phyloP scores from a whole-genome alignment of 2,797 vertebrate species.

The Poecilia gillii region DNA sequence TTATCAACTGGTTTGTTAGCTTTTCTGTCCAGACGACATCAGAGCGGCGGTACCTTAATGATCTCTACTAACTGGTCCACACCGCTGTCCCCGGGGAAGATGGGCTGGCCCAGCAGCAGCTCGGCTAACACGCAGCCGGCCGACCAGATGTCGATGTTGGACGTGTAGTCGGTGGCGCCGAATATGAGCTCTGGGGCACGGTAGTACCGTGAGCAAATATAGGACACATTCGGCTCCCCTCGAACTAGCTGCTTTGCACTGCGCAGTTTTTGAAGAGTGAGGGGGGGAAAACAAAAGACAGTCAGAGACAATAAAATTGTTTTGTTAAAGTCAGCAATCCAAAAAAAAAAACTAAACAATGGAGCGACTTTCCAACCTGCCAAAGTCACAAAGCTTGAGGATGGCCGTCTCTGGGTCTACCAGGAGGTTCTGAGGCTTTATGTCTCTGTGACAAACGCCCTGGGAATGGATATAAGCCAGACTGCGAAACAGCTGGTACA shows the following conservation, averaged over 20 bases:
- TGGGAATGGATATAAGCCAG: conserved; percentile 98
- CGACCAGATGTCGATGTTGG: conserved; percentile 97
- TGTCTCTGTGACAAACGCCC: conserved; percentile 95
- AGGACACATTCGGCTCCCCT: conserved; percentile 94
- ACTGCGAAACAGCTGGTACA: conserved; percentile 95
- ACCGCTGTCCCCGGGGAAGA: conserved; percentile 94
- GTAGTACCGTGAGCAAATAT: conserved; percentile 97
- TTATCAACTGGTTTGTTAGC: neutral
- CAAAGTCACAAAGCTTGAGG: conserved; percentile 95
- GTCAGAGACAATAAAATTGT: neutral
- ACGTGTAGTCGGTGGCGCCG: conserved; percentile 94
- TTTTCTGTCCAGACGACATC: conserved; percentile 3
- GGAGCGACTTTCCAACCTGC: conserved; percentile 84
- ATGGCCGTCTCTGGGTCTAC: conserved; percentile 94
- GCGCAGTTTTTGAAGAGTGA: conserved; percentile 18
- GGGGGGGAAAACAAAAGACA: neutral
- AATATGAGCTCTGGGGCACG: conserved; percentile 96
- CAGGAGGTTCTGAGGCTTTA: conserved; percentile 95
- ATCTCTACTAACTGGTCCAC: conserved; percentile 97
- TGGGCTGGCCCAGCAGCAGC: conserved; percentile 92
- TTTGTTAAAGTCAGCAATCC: conserved; percentile 5
- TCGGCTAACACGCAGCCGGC: conserved; percentile 94
- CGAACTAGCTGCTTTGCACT: conserved; percentile 94
- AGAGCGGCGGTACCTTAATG: conserved; percentile 86
- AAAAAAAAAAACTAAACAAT: conserved; percentile 1